A percentile compares a stretch with the other conserved stretches of the same genome.
Conservation (phyloP, 1,140 invertebrate species). For the Drosophila burlai region DNA sequence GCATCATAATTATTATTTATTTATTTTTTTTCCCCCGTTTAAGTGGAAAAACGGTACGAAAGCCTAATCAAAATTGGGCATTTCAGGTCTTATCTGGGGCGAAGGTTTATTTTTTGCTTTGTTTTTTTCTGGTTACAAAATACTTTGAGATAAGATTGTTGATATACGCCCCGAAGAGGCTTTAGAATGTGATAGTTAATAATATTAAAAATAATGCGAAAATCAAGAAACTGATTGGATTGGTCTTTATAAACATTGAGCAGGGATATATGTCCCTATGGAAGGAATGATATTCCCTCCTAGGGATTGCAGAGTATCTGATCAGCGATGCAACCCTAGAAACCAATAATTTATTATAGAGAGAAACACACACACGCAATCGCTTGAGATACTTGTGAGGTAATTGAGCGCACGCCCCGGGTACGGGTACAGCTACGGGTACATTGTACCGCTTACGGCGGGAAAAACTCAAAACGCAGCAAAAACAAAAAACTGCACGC, state of each 20-base stretch:
- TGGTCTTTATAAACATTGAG: not conserved
- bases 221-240: slow-evolving; percentile 28
- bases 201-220: slow-evolving; percentile 65
- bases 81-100: slow-evolving; percentile 63
- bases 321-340: slow-evolving; percentile 13
- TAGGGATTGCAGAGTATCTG: slow-evolving; percentile 15
- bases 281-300: not conserved
- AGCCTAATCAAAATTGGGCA: slow-evolving; percentile 68
- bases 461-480: slow-evolving; percentile 41
- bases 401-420: slow-evolving; percentile 73
- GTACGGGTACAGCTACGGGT: slow-evolving; percentile 34
- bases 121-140: slow-evolving; percentile 67
- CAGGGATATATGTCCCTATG: not conserved
- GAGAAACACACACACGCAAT: slow-evolving; percentile 33
- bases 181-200: slow-evolving; percentile 64
- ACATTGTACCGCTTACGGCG: slow-evolving; percentile 59
- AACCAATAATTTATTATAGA: slow-evolving; percentile 32
- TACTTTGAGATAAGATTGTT: slow-evolving; percentile 69
- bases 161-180: slow-evolving; percentile 51
- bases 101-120: slow-evolving; percentile 39
- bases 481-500: slow-evolving; percentile 63
- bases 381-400: slow-evolving; percentile 62
- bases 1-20: slow-evolving; percentile 43
- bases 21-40: slow-evolving; percentile 23
- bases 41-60: slow-evolving; percentile 36